A percentile compares a stretch with the other conserved stretches of the same genome.
phyloP scores from a whole-genome alignment of 2,888 invertebrate genomes.

The Dynastes hyllus region DNA sequence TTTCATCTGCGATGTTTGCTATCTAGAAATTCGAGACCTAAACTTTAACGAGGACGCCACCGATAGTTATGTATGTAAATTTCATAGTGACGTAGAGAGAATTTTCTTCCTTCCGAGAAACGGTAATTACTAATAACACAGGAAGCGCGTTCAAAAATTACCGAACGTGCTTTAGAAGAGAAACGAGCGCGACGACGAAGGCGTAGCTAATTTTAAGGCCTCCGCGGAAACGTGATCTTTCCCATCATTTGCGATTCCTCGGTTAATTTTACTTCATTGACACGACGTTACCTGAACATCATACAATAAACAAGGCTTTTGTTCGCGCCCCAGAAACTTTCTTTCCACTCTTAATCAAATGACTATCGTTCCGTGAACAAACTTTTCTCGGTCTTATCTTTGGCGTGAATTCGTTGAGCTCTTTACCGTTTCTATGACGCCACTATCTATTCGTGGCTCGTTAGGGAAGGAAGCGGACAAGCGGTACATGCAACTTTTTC shows the following conservation, averaged over 20 bases:
- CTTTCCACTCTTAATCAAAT: constrained; percentile 29
- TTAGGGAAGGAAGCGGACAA: background rate
- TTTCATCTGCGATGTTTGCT: background rate
- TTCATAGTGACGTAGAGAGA: constrained; percentile 14
- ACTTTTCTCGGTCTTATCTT: constrained; percentile 30
- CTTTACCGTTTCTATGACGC: background rate
- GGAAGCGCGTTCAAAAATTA: constrained; percentile 36
- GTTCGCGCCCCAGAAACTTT: constrained; percentile 29
- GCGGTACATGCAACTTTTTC: constrained; percentile 13
- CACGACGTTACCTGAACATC: constrained; percentile 29
- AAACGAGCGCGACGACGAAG: constrained; percentile 6
- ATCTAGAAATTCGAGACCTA: background rate
- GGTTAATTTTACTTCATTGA: constrained; percentile 35
- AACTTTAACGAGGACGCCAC: constrained; percentile 8
- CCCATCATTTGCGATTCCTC: constrained; percentile 24
- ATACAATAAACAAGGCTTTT: constrained; percentile 36
- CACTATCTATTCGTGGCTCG: constrained; percentile 4
- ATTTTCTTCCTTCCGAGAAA: constrained; percentile 15
- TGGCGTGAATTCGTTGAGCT: constrained; percentile 23
- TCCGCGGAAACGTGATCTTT: constrained; percentile 12
- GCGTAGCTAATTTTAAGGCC: constrained; percentile 26
- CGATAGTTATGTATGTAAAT: constrained; percentile 33
- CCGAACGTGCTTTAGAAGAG: constrained; percentile 19
- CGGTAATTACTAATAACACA: constrained; percentile 33
- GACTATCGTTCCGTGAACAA: constrained; percentile 29